Percentiles rank a stretch among this genome's conserved stretches.
Conservation (phyloP, 2,888 invertebrate genomes). For the Ectemnius continuus region DNA sequence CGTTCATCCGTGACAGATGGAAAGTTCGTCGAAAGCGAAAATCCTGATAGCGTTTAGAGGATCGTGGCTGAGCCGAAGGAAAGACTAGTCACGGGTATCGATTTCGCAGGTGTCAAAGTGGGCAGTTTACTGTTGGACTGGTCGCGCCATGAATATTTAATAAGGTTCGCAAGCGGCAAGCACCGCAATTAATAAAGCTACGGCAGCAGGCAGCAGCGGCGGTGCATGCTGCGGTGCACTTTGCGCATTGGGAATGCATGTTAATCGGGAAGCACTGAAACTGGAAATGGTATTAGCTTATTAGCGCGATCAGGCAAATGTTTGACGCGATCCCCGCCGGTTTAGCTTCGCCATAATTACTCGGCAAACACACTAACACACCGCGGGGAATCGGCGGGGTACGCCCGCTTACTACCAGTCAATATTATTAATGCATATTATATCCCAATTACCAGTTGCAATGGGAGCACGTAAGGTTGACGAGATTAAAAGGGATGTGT, state of each 20-base stretch:
- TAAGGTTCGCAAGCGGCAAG: neutral
- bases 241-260: neutral
- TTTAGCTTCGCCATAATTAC: too few species aligned
- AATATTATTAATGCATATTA: neutral
- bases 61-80: too few species aligned
- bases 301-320: too few species aligned
- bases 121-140: too few species aligned
- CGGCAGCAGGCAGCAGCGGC: neutral
- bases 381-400: too few species aligned
- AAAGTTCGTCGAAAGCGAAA: too few species aligned
- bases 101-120: too few species aligned
- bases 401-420: neutral
- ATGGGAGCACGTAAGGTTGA: neutral
- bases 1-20: too few species aligned
- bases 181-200: slow-evolving; percentile 8
- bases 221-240: neutral
- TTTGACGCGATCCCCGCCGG: too few species aligned
- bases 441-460: neutral
- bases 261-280: slow-evolving; percentile 10
- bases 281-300: slow-evolving; percentile 8
- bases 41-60: too few species aligned
- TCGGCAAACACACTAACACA: too few species aligned
- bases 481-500: neutral
- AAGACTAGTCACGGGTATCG: too few species aligned
- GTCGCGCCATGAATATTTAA: neutral